Evolutionary conservation across 2,113 vertebrate species (phyloP), one percentile per base, ranked within the genome.

Genomic region (Callipepla squamata): DNA sequence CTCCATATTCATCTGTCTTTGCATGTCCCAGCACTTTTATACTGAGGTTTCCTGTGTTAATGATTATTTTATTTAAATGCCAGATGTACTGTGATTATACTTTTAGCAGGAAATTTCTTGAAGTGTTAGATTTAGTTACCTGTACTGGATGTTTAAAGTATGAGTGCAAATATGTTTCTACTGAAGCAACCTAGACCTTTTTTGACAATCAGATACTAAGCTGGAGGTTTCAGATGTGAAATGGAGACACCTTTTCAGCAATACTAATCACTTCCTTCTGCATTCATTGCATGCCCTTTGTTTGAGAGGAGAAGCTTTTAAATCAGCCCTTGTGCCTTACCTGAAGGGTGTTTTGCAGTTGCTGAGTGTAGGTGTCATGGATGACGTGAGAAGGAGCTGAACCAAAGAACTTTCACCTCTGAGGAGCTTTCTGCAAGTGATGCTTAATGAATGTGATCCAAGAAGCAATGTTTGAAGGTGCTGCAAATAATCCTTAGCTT

Each of bases 51-150:
- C 81, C 65, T 83, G 32, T 92, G 80, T 59, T 81, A 91, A 92
- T 83, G 66, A 68, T 87, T 87, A 48, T 94, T 96, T 95, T 91
- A 95, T 92, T 96, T 85, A 90, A 94, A 70, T 83, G 28, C 30
- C 51, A 69, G 59, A 62, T 88, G 47, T 36, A 68, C 59, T 91
- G 63, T 76, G 87, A 87, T 78, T 86, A 82, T 82, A 83, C 62
- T 65, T 94, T 51, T 36, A 82, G 82, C 47, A 51, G 25, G 73
- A 59, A 63, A 11, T 1, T 66, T 61, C 51, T 67, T 80, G 38
- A 90, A 80, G 51, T 63, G 32, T 85, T 92, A 74, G 75, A 80
- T 91, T 93, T 87, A 89, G 75, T 82, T 85, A 87, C 72, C 34
- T 80, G 40, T 51, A n/a, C 65, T 91, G 83, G 79, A 44, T 93